Evolutionary conservation across 2,113 vertebrate species (phyloP), one percentile per base, ranked within the genome.

Genomic region (Oostethus manadensis): DNA sequence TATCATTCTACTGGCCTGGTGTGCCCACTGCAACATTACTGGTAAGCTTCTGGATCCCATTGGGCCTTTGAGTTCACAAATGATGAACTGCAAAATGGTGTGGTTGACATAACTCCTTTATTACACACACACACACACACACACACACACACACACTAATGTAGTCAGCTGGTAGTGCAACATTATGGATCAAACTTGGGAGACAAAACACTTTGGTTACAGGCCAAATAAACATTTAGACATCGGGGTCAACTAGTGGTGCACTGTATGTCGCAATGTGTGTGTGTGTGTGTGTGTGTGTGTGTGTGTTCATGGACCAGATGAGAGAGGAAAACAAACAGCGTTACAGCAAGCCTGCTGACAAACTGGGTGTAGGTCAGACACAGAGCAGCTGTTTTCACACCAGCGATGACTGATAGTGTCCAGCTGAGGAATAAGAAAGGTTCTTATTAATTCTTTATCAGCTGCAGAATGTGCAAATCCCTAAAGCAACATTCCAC

Each of bases 311-410:
- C 44, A 29, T 1, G 4, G 55, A 45, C 23, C 22, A 65, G 29
- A 29, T 79, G 46, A 51, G 50, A 53, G 16, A n/a, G 45, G 62
- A 40, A 51, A 51, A 8, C 23, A 58, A 45, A 62, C 60, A 62
- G 47, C 4, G 1, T 71, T 46, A 55, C 63, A 66, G 66, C 59
- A 67, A 43, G n/a, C 48, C 53, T 43, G 70, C 44, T 64, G 58
- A 74, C 66, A 84, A 65, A 63, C 50, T 60, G 66, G 23, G 56
- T 68, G 55, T 46, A 59, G 65, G 59, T 73, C 63, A 66, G 71
- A 82, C 71, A 73, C 61, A 20, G 77, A 75, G 71, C 83, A 74
- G 54, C 78, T 79, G 77, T 78, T 82, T 81, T 79, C 60, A 71
- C 79, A 81, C 70, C 55, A 61, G 60, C 3, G 18, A 55, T 16